Evolutionary conservation across 2,888 invertebrate species (phyloP), one percentile per base, ranked within the genome.

Genomic region (Erebia aethiops): DNA sequence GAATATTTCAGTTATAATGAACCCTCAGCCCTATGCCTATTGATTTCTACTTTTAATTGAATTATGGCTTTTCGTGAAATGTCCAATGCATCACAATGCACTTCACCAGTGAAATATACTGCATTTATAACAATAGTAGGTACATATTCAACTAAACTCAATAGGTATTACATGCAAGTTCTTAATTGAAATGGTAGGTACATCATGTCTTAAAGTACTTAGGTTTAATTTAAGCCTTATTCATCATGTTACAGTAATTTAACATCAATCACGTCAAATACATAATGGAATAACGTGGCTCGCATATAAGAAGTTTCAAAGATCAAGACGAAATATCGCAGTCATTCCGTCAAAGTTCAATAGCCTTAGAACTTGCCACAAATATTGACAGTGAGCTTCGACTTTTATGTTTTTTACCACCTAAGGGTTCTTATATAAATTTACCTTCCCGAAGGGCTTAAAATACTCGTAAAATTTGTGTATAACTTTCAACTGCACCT

Each of bases 381-480:
- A 84, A 84, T 87, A 87, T 88, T 88, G 87, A 86, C 88, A 85
- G 77, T 82, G 77, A 77, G 73, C 80, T 74, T 78, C 76, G 77
- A 82, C 80, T 77, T 87, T 87, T 85, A 87, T 79, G 82, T 76
- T 80, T 77, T 78, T 80, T 76, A 70, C 57, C 26, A 57, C 66
- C 11, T 57, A 9, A 64, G 14, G 56, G 26, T 66, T 10, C 57
- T 46, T 46, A n/a, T n/a, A n/a, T n/a, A 49, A 35, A 46, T 46
- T 57, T 66, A 66, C 57, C 66, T 66, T 57, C 10, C 26, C 56
- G 11, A 66, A 66, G 46, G 52, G 56, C 46, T 21, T 46, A 57
- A 46, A 41, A 41, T 56, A 46, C 43, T 57, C 46, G n/a, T 66
- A 66, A 57, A 66, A 49, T 10, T n/a, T 54, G 46, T 66, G 35